These are phyloP conservation scores for Ips nitidus DNA, from an alignment of 1,140 invertebrate species.

Conservation along the genomic window DNA sequence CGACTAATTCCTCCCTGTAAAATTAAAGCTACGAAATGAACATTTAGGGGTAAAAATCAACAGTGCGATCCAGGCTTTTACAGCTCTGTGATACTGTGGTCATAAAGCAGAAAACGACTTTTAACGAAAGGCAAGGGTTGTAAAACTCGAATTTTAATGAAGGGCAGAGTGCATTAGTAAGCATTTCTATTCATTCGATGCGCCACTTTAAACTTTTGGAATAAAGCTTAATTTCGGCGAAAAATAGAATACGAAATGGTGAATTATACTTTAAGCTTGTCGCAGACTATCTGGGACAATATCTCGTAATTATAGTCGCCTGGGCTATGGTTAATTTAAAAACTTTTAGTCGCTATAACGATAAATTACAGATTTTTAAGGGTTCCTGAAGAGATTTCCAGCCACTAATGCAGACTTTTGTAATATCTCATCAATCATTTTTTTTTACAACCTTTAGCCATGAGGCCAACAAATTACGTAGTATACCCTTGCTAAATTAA, in stretches of 20 bases:
- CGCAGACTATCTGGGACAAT: conserved; percentile 21
- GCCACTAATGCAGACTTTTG: too few relatives aligned
- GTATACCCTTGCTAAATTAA: not conserved
- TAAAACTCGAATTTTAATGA: conserved; percentile 35
- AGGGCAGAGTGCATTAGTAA: conserved; percentile 30
- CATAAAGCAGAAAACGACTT: conserved; percentile 37
- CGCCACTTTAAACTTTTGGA: conserved; percentile 32
- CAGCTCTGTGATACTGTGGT: conserved; percentile 18
- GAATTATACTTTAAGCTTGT: conserved; percentile 21
- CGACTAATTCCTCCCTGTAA: conserved; percentile 21
- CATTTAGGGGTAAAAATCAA: conserved; percentile 31
- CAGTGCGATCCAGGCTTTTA: conserved; percentile 28
- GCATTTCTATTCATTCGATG: conserved; percentile 36
- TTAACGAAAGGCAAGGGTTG: conserved; percentile 35
- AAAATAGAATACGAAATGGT: conserved; percentile 34
- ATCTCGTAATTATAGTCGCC: conserved; percentile 17
- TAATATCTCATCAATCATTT: too few relatives aligned
- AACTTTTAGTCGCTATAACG: not conserved
- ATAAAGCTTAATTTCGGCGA: conserved; percentile 27
- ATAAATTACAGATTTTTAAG: too few relatives aligned
- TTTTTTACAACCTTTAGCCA: too few relatives aligned
- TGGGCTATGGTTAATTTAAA: conserved; percentile 2
- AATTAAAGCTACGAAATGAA: conserved; percentile 28
- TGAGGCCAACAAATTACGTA: too few relatives aligned
- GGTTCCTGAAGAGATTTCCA: too few relatives aligned